A percentile compares a stretch with the other conserved stretches of the same genome.
These are phyloP conservation scores for Turdus rufiventris DNA, from an alignment of 2,113 vertebrate genomes.

Conservation along the genomic window DNA sequence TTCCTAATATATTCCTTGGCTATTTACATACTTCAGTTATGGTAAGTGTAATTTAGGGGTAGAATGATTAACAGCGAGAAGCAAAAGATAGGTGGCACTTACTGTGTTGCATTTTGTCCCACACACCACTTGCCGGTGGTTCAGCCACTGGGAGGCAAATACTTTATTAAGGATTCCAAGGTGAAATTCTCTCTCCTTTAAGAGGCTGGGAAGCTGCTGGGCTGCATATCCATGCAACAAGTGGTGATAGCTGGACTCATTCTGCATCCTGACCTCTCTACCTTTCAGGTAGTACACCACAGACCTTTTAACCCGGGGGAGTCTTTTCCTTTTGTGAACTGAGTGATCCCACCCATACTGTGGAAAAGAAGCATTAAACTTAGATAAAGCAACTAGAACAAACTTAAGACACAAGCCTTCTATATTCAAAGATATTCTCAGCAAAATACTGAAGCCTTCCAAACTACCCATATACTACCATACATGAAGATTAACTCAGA, in stretches of 20 bases:
- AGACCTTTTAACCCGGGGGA: slow-evolving; percentile 81
- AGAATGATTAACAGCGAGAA: neutral
- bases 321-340: slow-evolving; percentile 75
- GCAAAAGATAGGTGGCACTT: slow-evolving; percentile 43
- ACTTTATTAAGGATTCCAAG: slow-evolving; percentile 96
- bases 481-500: neutral
- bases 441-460: neutral
- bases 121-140: slow-evolving; percentile 94
- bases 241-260: slow-evolving; percentile 81
- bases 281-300: slow-evolving; percentile 91
- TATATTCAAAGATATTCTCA: neutral
- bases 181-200: slow-evolving; percentile 90
- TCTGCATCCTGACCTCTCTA: slow-evolving; percentile 87
- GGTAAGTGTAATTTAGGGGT: neutral
- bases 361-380: neutral
- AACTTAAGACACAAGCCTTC: neutral
- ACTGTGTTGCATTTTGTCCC: slow-evolving; percentile 99
- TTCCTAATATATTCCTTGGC: neutral
- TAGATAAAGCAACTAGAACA: neutral
- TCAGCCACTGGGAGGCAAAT: slow-evolving; percentile 97
- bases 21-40: neutral
- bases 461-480: neutral
- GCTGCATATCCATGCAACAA: slow-evolving; percentile 87
- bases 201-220: slow-evolving; percentile 86
- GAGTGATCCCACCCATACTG: slow-evolving; percentile 75